These are phyloP conservation scores for Flexamia atlantica DNA, from an alignment of 2,888 invertebrate genomes.

Conservation along the genomic window DNA sequence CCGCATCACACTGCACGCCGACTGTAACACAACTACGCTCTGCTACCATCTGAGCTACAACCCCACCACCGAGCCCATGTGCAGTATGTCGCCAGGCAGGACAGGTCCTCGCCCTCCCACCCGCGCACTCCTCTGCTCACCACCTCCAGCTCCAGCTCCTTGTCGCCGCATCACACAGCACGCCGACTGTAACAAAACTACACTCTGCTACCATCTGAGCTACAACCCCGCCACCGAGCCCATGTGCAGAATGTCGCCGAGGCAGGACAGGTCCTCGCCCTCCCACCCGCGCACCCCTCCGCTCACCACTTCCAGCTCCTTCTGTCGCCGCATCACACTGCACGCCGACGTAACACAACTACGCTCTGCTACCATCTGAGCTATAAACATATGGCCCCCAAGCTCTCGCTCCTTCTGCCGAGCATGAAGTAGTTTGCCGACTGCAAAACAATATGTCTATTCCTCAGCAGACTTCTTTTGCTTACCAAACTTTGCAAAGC, in stretches of 20 bases:
- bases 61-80: constrained; percentile 95
- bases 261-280: constrained; percentile 84
- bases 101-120: constrained; percentile 93
- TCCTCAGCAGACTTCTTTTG: no score
- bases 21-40: constrained; percentile 80
- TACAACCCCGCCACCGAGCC: constrained; percentile 93
- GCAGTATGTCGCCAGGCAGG: constrained; percentile 91
- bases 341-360: constrained; percentile 82
- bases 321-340: constrained; percentile 92
- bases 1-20: constrained; percentile 90
- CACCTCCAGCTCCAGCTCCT: constrained; percentile 97
- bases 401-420: constrained; percentile 94
- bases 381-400: constrained; percentile 90
- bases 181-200: constrained; percentile 80
- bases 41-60: constrained; percentile 90
- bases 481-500: no score
- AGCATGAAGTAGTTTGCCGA: constrained; percentile 91
- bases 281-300: constrained; percentile 98
- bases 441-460: no score
- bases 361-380: constrained; percentile 89
- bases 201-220: constrained; percentile 89
- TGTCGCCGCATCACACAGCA: constrained; percentile 93
- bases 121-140: constrained; percentile 95
- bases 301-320: constrained; percentile 96
- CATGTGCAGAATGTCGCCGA: constrained; percentile 95